Evolutionary conservation across 2,888 invertebrate genomes (phyloP).

Genomic region (Sympetrum striolatum): DNA sequence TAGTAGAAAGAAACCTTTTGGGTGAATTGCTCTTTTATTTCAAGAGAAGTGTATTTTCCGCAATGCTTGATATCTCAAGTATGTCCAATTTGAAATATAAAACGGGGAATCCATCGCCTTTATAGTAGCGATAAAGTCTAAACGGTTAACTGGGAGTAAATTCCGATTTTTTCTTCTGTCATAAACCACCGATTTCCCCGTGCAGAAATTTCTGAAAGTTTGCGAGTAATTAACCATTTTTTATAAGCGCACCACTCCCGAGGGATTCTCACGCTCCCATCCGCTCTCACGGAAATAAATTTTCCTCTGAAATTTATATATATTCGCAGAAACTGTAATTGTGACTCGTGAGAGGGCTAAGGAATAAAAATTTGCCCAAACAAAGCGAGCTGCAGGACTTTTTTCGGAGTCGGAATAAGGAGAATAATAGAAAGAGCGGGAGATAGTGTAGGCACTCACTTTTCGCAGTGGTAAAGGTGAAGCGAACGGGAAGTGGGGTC

Average conservation of each 20-base stretch:
- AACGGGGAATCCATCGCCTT: too few species aligned
- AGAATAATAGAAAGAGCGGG: background rate
- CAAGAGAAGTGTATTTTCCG: too few species aligned
- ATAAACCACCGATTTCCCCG: too few species aligned
- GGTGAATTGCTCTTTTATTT: too few species aligned
- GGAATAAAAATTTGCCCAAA: background rate
- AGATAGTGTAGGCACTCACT: background rate
- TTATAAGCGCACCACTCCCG: background rate
- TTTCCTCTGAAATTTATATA: background rate
- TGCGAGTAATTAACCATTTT: background rate
- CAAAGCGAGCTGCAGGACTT: background rate
- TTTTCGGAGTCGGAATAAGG: background rate
- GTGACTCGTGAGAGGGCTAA: background rate
- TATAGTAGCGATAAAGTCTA: too few species aligned
- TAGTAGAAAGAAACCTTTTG: too few species aligned
- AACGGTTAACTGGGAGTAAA: too few species aligned
- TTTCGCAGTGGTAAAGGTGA: background rate
- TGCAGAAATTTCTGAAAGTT: background rate
- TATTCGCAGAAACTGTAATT: background rate
- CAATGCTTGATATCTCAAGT: too few species aligned
- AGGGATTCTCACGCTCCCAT: background rate
- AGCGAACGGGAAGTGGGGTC: background rate
- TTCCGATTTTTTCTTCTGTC: too few species aligned
- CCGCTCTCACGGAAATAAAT: background rate
- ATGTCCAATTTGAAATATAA: too few species aligned